These are phyloP conservation scores for Zosterops hypoxanthus DNA, from an alignment of 2,113 vertebrate genomes.

Conservation along the genomic window DNA sequence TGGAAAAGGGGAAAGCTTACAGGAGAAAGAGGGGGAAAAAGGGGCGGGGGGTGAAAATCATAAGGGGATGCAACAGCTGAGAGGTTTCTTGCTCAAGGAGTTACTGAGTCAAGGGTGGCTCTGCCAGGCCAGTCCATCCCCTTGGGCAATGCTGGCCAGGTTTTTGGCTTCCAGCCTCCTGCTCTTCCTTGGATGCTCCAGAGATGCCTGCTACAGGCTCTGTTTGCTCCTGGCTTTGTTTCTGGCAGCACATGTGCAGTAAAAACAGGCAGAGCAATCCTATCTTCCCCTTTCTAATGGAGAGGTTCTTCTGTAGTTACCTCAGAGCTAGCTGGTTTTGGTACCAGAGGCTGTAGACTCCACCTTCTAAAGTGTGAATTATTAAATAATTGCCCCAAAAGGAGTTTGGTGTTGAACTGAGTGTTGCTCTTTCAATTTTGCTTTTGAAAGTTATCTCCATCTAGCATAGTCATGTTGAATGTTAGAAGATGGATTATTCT, in stretches of 20 bases:
- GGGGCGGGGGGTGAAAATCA: rapidly evolving
- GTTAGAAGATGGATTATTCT: neutral
- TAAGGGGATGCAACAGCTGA: neutral
- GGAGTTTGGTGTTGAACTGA: neutral
- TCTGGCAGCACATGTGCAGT: neutral
- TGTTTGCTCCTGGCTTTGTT: neutral
- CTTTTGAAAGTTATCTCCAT: neutral
- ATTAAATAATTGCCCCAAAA: neutral
- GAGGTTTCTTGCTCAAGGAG: neutral
- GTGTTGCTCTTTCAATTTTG: neutral
- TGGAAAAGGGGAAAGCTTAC: neutral
- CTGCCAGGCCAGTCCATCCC: neutral
- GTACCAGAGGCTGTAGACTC: neutral
- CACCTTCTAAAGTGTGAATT: neutral
- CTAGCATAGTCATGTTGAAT: neutral
- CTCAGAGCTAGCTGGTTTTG: neutral
- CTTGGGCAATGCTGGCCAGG: neutral
- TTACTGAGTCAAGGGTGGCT: neutral
- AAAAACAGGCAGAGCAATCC: neutral
- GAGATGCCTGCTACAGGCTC: neutral
- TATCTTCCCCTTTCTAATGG: neutral
- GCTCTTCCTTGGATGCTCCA: neutral
- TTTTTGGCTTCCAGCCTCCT: neutral
- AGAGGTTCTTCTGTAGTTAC: neutral
- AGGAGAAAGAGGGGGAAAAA: neutral